Base-by-base conservation (phyloP, 2,113 vertebrate species). In the Campylomormyrus numenius region DNA sequence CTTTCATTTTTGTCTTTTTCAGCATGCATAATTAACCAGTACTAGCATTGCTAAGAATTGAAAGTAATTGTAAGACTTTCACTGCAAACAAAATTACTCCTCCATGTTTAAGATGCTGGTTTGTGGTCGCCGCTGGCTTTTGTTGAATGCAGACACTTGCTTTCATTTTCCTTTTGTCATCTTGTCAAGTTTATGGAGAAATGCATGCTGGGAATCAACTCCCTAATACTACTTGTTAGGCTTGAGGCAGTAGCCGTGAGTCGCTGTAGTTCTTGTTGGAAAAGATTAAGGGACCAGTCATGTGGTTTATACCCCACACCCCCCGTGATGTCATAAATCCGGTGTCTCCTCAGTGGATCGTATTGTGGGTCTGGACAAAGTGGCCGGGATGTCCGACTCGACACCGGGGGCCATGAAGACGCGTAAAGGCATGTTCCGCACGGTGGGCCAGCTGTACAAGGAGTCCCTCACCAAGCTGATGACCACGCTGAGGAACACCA, bases 361-460 rank as follows among this genome's bases (percentile, higher is more conserved):
- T 85, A 99, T 99, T 66, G 98, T 99, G 42, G 98, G 98, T 56
- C 94, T 99, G 95, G 98, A 99, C 94, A 98, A 99, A 91, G 98
- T 99, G 90, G 97, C 97, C 0, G 98, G 98, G 80, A 99, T 99
- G 97, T 97, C 98, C 0, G 98, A 99, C 3, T 94, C 96, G 31
- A 91, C 98, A 94, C 97, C 97, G 0, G 98, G 98, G 0, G 98
- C 97, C 89, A 98, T 99, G 88, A 99, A 99, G 96, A 99, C 98
- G 0, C 96, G 98, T 85, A 99, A 99, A 93, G 98, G 98, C 91
- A 99, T 99, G 98, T 99, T 99, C 95, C 96, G 98, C 86, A 99
- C 98, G 0, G 98, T 99, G 90, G 98, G 98, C 31, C 98, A 99
- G 94, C 96, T 99, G 48, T 99, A 99, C 94, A 99, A 99, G 92